A percentile compares a stretch with the other conserved stretches of the same genome.
phyloP scores from a whole-genome alignment of 2,797 vertebrate genomes.

The Sebastes nivosus region DNA sequence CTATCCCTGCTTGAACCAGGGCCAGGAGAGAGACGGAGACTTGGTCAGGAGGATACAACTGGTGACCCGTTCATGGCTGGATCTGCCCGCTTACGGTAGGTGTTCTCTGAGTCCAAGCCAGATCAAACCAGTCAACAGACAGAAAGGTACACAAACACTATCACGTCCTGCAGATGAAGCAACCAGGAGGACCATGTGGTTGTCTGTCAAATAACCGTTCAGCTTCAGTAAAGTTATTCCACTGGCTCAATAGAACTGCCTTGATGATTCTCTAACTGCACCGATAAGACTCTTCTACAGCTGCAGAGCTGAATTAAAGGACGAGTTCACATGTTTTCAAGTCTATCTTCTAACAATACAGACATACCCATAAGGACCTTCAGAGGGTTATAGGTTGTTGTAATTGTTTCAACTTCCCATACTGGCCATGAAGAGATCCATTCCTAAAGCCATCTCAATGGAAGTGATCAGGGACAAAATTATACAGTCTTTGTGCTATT shows the following conservation, averaged over 20 bases:
- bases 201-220: neutral
- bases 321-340: neutral
- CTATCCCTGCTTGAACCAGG: neutral
- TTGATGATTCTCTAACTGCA: neutral
- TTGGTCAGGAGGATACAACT: neutral
- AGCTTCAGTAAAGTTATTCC: neutral
- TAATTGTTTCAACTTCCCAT: neutral
- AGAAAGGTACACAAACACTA: neutral
- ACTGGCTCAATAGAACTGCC: neutral
- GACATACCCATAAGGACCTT: neutral
- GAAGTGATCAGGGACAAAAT: neutral
- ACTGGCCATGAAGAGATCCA: neutral
- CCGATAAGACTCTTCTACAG: neutral
- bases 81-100: neutral
- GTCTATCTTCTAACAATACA: neutral
- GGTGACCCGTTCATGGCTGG: neutral
- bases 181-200: neutral
- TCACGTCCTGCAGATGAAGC: neutral
- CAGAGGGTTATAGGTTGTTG: neutral
- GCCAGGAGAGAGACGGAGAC: neutral
- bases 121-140: constrained; percentile 2
- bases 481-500: neutral
- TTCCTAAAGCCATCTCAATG: neutral
- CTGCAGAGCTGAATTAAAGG: neutral
- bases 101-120: neutral